Conservation (phyloP, 2,113 vertebrate species). For the Triplophysa siluroides region DNA sequence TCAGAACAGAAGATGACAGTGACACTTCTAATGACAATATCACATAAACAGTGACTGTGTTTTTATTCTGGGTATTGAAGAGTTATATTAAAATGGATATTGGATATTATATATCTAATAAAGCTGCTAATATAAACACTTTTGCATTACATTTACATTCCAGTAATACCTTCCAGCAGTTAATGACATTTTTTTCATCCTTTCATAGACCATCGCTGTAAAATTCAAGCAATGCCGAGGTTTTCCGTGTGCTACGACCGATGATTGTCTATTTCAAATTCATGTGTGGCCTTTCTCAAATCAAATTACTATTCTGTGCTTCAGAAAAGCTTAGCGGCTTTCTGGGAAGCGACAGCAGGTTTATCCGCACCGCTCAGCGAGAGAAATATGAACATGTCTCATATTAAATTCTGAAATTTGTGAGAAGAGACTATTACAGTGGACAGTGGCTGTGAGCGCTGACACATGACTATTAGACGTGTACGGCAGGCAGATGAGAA, state of each 20-base stretch:
- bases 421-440: constrained; percentile 33
- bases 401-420: constrained; percentile 38
- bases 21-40: neutral
- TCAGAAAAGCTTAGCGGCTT: constrained; percentile 33
- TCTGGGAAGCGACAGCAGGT: constrained; percentile 32
- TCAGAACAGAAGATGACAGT: neutral
- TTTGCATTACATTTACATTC: constrained; percentile 27
- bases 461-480: constrained; percentile 35
- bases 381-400: constrained; percentile 43
- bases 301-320: constrained; percentile 45
- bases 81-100: constrained; percentile 10
- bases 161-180: constrained; percentile 29
- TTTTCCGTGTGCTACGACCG: neutral
- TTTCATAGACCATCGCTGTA: constrained; percentile 16
- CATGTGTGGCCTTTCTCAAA: constrained; percentile 47
- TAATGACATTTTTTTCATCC: constrained; percentile 28
- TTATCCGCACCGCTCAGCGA: neutral
- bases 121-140: constrained; percentile 24
- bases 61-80: constrained; percentile 13
- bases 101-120: constrained; percentile 20
- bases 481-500: constrained; percentile 48
- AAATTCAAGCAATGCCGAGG: constrained; percentile 8
- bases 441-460: constrained; percentile 30
- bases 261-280: constrained; percentile 48
- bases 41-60: constrained; percentile 18